A percentile compares a stretch with the other conserved stretches of the same genome.
These are phyloP conservation scores for Leptopilina boulardi DNA, from an alignment of 1,140 invertebrate genomes.

Conservation along the genomic window DNA sequence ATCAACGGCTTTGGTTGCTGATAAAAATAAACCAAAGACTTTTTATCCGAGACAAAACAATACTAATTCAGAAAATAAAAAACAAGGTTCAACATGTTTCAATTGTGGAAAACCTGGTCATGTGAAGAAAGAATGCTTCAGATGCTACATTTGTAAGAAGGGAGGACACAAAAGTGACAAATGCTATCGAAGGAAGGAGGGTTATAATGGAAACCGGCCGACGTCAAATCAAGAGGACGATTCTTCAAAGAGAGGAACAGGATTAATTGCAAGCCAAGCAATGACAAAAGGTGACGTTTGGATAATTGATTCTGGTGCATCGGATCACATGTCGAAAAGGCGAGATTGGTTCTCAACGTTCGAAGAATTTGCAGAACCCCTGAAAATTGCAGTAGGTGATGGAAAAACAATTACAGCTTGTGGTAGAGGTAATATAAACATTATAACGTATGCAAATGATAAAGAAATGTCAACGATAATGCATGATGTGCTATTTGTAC, in stretches of 20 bases:
- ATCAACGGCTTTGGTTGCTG: not conserved
- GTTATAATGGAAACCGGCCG: not conserved
- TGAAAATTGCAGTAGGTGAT: not conserved
- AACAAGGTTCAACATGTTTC: not conserved
- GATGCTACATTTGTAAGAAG: not conserved
- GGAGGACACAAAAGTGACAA: not conserved
- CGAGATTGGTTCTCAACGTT: conserved; percentile 15
- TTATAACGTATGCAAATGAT: not conserved
- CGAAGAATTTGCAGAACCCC: conserved; percentile 18
- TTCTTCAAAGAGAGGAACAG: not conserved
- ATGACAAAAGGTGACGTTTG: not conserved
- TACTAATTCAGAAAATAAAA: not conserved
- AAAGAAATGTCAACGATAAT: not conserved
- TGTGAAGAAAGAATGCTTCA: not conserved
- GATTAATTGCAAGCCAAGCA: not conserved
- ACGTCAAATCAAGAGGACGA: not conserved
- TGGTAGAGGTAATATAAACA: not conserved
- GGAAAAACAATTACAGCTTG: not conserved
- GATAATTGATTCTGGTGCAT: conserved; percentile 14
- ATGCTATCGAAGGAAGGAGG: not conserved
- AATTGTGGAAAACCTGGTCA: not conserved
- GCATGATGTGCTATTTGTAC: conserved; percentile 22
- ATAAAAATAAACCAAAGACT: not conserved
- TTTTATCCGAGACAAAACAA: not conserved
- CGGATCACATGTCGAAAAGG: conserved; percentile 22